Evolutionary conservation across 2,113 vertebrate species (phyloP).

Genomic region (Callaeas wilsoni): DNA sequence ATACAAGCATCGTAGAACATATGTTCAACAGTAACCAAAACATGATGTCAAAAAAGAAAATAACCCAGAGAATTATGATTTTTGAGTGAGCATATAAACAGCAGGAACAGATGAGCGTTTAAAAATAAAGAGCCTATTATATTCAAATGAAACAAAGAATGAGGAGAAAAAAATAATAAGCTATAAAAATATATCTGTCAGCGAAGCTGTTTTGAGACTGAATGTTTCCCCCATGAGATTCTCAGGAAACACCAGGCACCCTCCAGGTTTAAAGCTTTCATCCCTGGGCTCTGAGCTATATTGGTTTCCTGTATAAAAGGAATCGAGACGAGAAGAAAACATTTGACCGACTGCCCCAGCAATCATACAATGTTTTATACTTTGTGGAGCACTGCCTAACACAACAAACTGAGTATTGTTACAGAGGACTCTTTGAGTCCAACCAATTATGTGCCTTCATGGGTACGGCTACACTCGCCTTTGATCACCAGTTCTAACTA

Average conservation of each 20-base stretch:
- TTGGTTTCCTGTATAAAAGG: constrained; percentile 49
- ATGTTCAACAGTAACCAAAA: constrained; percentile 18
- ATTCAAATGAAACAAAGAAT: constrained; percentile 47
- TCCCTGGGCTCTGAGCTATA: constrained; percentile 10
- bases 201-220: not conserved
- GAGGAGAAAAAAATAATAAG: constrained; percentile 2
- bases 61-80: not conserved
- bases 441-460: constrained; percentile 50
- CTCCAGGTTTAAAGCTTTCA: constrained; percentile 57
- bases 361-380: constrained; percentile 41
- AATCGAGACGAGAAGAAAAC: constrained; percentile 40
- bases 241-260: constrained; percentile 52
- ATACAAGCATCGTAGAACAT: not conserved
- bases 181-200: constrained; percentile 52
- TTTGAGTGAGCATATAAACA: constrained; percentile 8
- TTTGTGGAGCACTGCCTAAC: constrained; percentile 43
- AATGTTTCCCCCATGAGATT: not conserved
- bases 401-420: constrained; percentile 60
- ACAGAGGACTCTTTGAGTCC: constrained; percentile 52
- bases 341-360: constrained; percentile 35
- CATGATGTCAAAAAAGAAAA: not conserved
- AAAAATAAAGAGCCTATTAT: constrained; percentile 47
- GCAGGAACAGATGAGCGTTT: constrained; percentile 30
- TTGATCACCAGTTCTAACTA: constrained; percentile 62
- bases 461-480: not conserved